Base-by-base conservation (phyloP, 2,113 vertebrate genomes). In the Mormoops blainvillei region DNA sequence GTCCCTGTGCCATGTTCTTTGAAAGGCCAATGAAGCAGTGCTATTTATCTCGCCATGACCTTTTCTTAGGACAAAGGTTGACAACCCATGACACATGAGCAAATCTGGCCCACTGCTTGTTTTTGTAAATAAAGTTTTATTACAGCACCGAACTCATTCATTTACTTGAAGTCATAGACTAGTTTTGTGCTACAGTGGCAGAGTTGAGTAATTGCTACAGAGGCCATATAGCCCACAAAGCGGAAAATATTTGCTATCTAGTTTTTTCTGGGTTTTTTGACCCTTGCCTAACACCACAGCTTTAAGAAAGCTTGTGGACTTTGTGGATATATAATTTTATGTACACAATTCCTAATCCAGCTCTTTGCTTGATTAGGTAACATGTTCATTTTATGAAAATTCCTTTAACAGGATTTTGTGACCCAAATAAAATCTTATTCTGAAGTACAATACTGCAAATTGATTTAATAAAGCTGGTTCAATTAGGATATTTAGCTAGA, bases 401-500 rank as follows among this genome's bases (percentile, higher is more conserved):
- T 67, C 12, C 4, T 70, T 91, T 89, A 93, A 58, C 14, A 77
- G 52, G 28, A 82, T 77, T 80, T 65, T 87, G 36, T 92, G 6
- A 28, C 65, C n/a, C 85, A 94, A 94, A 38, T 71, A 48, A 90
- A 82, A 50, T 86, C 41, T 70, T 89, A 81, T 82, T 94, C 58
- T 82, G 5, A 94, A 96, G 95, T 80, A 58, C 58, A 95, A 48
- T 92, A 10, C 8, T 65, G 0, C 19, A 68, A 68, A 83, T 78
- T 83, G 4, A 74, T 96, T 93, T 82, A 26, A 93, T 86, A 70
- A 96, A 67, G 8, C 48, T 96, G n/a, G 0, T 20, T 85, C 13
- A 76, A 61, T 33, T 56, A 71, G 14, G 33, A 74, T 67, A 90
- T 89, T 91, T 61, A 92, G 19, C 26, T 94, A 38, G 31, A 83